Conservation (phyloP, 2,797 vertebrate species). For the Mycteria americana region DNA sequence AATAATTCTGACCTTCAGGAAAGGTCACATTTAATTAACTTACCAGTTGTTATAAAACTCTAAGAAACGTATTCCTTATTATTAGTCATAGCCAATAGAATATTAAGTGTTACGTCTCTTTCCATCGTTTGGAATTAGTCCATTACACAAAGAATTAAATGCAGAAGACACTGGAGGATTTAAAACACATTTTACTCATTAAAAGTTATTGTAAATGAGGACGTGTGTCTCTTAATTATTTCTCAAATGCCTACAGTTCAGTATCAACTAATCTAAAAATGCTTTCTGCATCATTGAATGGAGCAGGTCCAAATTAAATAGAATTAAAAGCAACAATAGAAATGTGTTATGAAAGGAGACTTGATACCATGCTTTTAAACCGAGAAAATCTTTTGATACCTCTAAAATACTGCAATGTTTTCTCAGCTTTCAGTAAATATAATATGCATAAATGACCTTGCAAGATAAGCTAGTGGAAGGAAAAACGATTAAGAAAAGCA, state of each 20-base stretch:
- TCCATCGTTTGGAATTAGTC: conserved; percentile 49
- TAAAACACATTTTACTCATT: conserved; percentile 70
- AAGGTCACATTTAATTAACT: conserved; percentile 57
- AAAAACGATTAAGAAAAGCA: neutral
- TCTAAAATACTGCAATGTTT: neutral
- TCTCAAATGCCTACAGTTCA: conserved; percentile 67
- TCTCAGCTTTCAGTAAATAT: neutral
- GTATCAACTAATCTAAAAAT: conserved; percentile 66
- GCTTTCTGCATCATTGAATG: conserved; percentile 55
- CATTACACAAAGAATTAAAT: conserved; percentile 66
- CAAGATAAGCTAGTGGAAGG: neutral
- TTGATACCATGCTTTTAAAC: neutral
- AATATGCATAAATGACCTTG: neutral
- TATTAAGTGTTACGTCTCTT: conserved; percentile 22
- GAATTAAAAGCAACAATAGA: conserved; percentile 21
- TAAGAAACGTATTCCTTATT: conserved; percentile 34
- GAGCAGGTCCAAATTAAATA: conserved; percentile 50
- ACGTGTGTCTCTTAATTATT: conserved; percentile 61
- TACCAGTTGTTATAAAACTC: neutral
- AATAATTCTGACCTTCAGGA: conserved; percentile 53
- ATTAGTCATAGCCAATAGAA: conserved; percentile 48
- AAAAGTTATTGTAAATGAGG: conserved; percentile 71
- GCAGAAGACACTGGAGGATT: conserved; percentile 58
- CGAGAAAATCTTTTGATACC: neutral
- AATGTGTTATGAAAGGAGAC: neutral